These are phyloP conservation scores for Phoxinus dragarum DNA, from an alignment of 2,797 vertebrate genomes.

Conservation along the genomic window DNA sequence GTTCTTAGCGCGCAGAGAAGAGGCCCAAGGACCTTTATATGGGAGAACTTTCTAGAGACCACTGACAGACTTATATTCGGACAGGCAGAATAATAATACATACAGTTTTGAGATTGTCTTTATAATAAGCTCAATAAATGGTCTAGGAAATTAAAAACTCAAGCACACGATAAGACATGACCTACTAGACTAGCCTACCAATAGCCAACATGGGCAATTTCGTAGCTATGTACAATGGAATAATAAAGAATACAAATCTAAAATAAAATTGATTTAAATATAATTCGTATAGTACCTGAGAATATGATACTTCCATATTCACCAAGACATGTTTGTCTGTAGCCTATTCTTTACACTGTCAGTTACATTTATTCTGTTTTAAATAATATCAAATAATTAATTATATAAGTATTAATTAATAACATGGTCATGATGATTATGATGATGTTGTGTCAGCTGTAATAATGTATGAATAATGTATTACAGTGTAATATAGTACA, in stretches of 20 bases:
- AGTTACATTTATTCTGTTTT: neutral
- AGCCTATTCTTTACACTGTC: neutral
- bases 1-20: neutral
- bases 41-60: conserved; percentile 36
- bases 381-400: neutral
- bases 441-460: neutral
- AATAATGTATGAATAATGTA: neutral
- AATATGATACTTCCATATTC: neutral
- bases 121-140: neutral
- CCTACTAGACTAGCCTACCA: neutral
- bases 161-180: neutral
- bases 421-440: neutral
- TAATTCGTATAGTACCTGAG: neutral
- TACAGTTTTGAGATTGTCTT: neutral
- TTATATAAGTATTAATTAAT: neutral
- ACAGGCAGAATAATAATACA: neutral
- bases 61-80: neutral
- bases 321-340: neutral
- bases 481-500: neutral
- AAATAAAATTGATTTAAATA: neutral
- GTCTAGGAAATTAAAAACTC: neutral
- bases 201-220: too few relatives aligned
- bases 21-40: neutral
- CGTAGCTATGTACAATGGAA: too few relatives aligned
- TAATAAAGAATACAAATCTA: too few relatives aligned